These are phyloP conservation scores for Epizoanthus scotinus DNA, from an alignment of 92 coral and sea anemone genomes.

Conservation along the genomic window DNA sequence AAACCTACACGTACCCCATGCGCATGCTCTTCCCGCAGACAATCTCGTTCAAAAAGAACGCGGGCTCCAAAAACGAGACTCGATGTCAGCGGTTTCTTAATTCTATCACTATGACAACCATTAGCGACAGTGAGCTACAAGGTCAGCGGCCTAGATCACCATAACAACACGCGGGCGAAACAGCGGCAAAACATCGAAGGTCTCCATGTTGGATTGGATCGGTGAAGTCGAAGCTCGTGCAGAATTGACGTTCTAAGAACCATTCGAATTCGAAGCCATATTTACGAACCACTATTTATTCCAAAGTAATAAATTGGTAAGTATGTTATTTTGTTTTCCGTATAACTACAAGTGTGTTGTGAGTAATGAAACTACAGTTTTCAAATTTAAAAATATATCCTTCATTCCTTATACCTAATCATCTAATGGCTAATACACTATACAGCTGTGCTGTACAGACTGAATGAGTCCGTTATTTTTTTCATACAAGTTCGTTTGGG, in stretches of 20 bases:
- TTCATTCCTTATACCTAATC: no score
- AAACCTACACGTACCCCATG: no score
- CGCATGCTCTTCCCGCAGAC: no score
- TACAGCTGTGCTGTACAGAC: no score
- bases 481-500: no score
- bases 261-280: conserved; percentile 29
- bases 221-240: conserved; percentile 18
- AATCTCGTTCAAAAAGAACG: no score
- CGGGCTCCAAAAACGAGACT: no score
- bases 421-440: no score
- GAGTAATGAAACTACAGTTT: neutral
- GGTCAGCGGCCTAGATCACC: conserved; percentile 37
- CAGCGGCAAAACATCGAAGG: conserved; percentile 1
- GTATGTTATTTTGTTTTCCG: neutral
- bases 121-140: no score
- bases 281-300: neutral
- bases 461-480: no score
- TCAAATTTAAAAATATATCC: neutral
- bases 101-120: neutral
- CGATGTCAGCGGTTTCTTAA: neutral
- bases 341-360: neutral
- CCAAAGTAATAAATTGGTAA: neutral
- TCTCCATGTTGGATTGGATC: conserved; percentile 14
- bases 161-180: conserved; percentile 30
- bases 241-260: conserved; percentile 16